Base-by-base conservation (phyloP, 1,140 invertebrate genomes). In the Eciton burchellii region DNA sequence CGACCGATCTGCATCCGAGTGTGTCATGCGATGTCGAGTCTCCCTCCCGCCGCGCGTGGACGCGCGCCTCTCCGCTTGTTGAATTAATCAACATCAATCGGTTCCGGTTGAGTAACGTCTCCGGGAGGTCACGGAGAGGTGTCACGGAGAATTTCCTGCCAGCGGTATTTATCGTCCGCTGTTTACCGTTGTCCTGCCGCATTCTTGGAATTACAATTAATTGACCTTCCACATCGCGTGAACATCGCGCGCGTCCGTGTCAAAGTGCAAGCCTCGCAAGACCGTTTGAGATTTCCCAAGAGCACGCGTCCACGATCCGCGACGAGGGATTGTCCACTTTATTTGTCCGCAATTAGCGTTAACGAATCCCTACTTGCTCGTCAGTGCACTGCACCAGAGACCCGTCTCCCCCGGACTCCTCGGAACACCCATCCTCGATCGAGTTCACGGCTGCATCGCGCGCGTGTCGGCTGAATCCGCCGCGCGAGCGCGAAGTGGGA, bases 321-420 rank as follows among this genome's bases (percentile, higher is more conserved):
- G 84, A 74, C 16, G 76, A 63, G 70, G 74, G 47, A 54, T 79
- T 63, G 88, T 91, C 85, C 88, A 89, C 87, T 88, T 89, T 88
- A 85, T 91, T 89, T 92, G 88, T 91, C 90, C 90, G 89, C 92
- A 90, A 86, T 92, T 93, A 92, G 91, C 90, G 89, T 91, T 90
- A 91, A 82, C 85, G 86, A 89, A 85, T 88, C 88, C 89, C 89
- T 90, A 89, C 87, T 92, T 92, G 92, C 91, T 93, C 89, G 91
- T 91, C 89, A 91, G 85, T 90, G n/a, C 91, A 92, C 90, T 93
- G 92, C 92, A 93, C 91, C 86, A 91, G 84, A 90, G 74, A 84
- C 43, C 60, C 1, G 24, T 63, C 47, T 54, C 45, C 43, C 56
- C 19, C 43, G 43, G 63, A 65, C 76, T 60, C 52, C 56, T 60